Base-by-base conservation (phyloP, 2,888 invertebrate genomes). In the Abscondita cerata region DNA sequence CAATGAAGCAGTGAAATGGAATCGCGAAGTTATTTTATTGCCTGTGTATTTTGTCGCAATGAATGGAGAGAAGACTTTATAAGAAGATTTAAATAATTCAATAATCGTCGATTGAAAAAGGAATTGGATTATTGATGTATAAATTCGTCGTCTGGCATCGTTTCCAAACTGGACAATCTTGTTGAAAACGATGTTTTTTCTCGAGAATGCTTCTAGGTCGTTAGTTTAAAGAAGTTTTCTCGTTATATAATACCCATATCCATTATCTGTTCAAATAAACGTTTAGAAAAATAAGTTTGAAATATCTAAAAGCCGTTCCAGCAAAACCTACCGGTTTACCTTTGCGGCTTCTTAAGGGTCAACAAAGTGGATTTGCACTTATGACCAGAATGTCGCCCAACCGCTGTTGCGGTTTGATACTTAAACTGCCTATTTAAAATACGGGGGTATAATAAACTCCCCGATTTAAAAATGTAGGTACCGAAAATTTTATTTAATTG, bases 391-490 rank as follows among this genome's bases (percentile, higher is more conserved):
- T 44, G 44, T 44, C 8, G 11, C 44, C 44, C 19, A 44, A 44
- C 44, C 44, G 44, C 44, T 44, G 18, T 44, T 44, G 44, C 44
- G 44, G 44, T 44, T 44, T 44, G 11, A 44, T 44, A 44, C 44
- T 44, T 44, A 44, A 44, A 44, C 44, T 44, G 44, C 18, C 16
- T 44, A 44, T 44, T 44, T 44, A 44, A 44, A 44, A 44, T 44
- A 18, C 44, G 44, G 44, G 18, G 8, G 18, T 44, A 18, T 44
- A n/a, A n/a, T n/a, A 44, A 44, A 6, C 44, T 44, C n/a, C n/a
- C 8, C 44, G 44, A 44, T 44, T 41, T 41, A 41, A 16, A 16
- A 41, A 8, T 15, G 16, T 16, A 25, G 2, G n/a, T n/a, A n/a
- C 41, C 41, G 12, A 8, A 15, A 12, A 16, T 41, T 44, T 44